phyloP scores from a whole-genome alignment of 2,888 invertebrate species.

The Syrphus vitripennis region DNA sequence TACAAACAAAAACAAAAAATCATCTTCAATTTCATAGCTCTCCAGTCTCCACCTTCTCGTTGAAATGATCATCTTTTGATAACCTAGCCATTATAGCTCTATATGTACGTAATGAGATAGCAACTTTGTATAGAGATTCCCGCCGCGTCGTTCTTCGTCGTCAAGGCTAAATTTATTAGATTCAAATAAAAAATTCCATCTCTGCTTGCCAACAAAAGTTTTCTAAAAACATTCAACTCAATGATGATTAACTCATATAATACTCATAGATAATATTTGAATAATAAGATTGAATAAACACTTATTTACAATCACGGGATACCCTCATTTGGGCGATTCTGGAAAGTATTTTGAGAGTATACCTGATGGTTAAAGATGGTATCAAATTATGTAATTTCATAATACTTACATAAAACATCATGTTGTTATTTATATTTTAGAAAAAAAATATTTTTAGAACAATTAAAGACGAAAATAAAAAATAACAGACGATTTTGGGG shows the following conservation, averaged over 20 bases:
- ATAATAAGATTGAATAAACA: constrained; percentile 39
- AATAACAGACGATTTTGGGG: not conserved
- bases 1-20: not conserved
- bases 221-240: not conserved
- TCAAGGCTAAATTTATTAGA: constrained; percentile 8
- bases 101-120: not conserved
- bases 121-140: too few species aligned
- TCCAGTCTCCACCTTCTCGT: not conserved
- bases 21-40: not conserved
- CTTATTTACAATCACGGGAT: not conserved
- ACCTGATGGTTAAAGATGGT: not conserved
- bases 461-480: not conserved
- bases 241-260: constrained; percentile 29
- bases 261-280: not conserved
- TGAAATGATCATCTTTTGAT: not conserved
- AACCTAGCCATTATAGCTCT: too few species aligned
- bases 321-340: not conserved
- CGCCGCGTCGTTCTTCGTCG: not conserved
- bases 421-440: too few species aligned
- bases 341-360: constrained; percentile 25
- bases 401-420: too few species aligned
- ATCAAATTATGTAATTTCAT: too few species aligned
- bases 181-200: constrained; percentile 21
- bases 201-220: constrained; percentile 48
- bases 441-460: not conserved